Evolutionary conservation across 2,797 vertebrate genomes (phyloP).

Genomic region (Diceros bicornis): DNA sequence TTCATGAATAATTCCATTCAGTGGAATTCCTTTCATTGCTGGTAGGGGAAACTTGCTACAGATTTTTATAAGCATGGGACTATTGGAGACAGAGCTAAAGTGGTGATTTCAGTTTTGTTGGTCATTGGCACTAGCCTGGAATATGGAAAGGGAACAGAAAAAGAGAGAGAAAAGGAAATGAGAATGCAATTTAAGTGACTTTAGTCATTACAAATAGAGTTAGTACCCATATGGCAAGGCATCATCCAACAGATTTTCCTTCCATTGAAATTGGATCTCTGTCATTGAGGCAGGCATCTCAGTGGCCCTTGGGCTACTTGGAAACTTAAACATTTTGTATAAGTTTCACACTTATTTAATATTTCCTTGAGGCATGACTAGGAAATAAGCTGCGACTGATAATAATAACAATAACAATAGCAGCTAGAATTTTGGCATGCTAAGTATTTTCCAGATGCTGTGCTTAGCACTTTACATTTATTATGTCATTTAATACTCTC

Average conservation of each 20-base stretch:
- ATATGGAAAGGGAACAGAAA: neutral
- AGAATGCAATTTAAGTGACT: neutral
- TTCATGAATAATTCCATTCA: neutral
- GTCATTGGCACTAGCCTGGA: neutral
- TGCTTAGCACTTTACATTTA: neutral
- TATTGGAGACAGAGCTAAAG: constrained; percentile 25
- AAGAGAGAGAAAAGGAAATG: neutral
- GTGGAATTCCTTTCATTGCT: neutral
- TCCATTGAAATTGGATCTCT: neutral
- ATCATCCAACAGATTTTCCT: neutral
- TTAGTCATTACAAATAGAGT: neutral
- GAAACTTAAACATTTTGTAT: neutral
- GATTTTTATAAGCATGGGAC: neutral
- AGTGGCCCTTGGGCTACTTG: neutral
- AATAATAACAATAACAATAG: neutral
- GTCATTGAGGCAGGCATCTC: neutral
- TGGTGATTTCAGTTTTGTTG: constrained; percentile 6
- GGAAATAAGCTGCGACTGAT: neutral
- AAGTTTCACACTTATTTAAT: neutral
- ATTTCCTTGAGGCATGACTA: neutral
- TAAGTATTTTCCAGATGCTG: neutral
- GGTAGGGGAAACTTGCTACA: neutral
- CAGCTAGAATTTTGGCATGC: neutral
- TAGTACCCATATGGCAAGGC: neutral
- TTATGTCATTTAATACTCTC: neutral